These are phyloP conservation scores for Cyanoramphus novaezelandiae DNA, from an alignment of 2,113 vertebrate species.

Conservation along the genomic window DNA sequence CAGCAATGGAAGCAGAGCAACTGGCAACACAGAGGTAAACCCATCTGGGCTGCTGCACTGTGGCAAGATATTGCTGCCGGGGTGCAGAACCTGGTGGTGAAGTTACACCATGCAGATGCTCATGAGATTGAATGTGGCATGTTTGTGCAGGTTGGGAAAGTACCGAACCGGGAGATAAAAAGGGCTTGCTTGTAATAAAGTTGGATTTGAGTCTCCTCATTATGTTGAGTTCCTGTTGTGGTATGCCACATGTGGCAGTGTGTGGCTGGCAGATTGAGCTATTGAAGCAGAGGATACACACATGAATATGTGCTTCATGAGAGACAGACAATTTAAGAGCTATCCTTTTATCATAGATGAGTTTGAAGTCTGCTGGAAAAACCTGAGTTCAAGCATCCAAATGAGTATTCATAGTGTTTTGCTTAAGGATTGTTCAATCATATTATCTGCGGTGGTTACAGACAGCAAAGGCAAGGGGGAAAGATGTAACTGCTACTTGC, in stretches of 20 bases:
- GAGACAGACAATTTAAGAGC: not conserved
- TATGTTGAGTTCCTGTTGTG: too few relatives aligned
- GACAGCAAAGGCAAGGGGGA: not conserved
- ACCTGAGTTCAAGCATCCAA: not conserved
- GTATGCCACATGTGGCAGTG: not conserved
- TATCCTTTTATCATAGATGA: not conserved
- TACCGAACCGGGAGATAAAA: too few relatives aligned
- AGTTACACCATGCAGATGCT: too few relatives aligned
- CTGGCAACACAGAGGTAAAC: too few relatives aligned
- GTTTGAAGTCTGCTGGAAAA: not conserved
- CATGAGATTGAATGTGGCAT: too few relatives aligned
- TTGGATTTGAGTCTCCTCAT: too few relatives aligned
- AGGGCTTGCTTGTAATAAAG: too few relatives aligned
- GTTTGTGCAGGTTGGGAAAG: too few relatives aligned
- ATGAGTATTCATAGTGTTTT: not conserved
- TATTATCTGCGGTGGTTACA: not conserved
- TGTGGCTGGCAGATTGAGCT: not conserved
- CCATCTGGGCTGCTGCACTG: too few relatives aligned
- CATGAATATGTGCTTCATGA: not conserved
- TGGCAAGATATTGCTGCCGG: too few relatives aligned
- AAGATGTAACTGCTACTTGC: not conserved
- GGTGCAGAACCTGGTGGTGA: too few relatives aligned
- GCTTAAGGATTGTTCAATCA: not conserved
- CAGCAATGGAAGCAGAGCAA: too few relatives aligned
- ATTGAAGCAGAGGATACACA: not conserved